These are phyloP conservation scores for Falco columbarius DNA, from an alignment of 2,797 vertebrate species.

Conservation along the genomic window DNA sequence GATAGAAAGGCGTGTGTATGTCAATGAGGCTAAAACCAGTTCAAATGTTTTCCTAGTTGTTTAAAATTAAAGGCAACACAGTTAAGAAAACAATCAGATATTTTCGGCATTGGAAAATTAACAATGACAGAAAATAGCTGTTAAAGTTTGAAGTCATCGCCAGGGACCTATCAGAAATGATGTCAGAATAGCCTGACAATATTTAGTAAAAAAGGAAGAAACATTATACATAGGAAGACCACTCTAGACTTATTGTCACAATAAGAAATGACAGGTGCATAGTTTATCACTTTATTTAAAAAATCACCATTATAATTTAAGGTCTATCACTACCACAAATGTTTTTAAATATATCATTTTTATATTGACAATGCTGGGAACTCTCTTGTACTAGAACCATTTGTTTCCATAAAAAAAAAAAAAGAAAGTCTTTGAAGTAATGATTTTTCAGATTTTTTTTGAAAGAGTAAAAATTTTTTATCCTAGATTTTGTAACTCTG, in stretches of 20 bases:
- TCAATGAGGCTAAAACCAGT: neutral
- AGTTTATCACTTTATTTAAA: neutral
- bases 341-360: neutral
- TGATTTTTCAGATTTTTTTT: neutral
- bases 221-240: neutral
- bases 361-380: neutral
- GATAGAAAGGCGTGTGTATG: neutral
- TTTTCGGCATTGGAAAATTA: neutral
- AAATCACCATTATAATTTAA: neutral
- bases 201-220: neutral
- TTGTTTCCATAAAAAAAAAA: neutral
- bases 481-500: neutral
- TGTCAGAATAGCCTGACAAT: neutral
- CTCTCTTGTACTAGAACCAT: neutral
- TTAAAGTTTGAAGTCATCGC: neutral
- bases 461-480: neutral
- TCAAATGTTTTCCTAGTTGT: neutral
- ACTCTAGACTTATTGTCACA: neutral
- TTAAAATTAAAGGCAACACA: neutral
- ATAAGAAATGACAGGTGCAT: neutral
- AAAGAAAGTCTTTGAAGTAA: neutral
- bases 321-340: neutral
- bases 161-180: neutral
- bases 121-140: neutral
- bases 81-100: conserved; percentile 21